A percentile compares a stretch with the other conserved stretches of the same genome.
Conservation (phyloP, 2,113 vertebrate species). For the Actenoides lindsayi region DNA sequence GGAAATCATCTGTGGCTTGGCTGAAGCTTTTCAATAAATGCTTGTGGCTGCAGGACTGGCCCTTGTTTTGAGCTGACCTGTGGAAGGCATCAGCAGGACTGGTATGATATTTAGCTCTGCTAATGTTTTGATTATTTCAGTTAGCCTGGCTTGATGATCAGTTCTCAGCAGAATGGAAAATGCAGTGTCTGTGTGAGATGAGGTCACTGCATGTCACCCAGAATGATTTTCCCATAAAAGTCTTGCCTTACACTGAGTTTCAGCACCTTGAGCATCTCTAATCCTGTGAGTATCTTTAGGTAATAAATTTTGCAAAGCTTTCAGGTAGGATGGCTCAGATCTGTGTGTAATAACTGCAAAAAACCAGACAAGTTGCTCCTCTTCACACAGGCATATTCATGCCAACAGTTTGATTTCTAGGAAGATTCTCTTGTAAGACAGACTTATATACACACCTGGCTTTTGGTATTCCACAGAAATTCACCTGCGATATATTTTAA, state of each 20-base stretch:
- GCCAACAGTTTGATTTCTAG: background rate
- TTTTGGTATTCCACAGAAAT: background rate
- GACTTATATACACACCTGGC: background rate
- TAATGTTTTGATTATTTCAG: background rate
- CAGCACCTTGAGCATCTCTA: background rate
- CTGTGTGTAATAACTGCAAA: background rate
- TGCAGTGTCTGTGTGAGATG: background rate
- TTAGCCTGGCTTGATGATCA: background rate
- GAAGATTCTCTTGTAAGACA: background rate
- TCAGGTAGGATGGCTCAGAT: background rate
- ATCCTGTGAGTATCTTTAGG: background rate
- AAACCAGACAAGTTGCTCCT: background rate
- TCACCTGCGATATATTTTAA: background rate
- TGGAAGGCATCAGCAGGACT: background rate
- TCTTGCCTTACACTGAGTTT: background rate
- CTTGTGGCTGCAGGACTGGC: background rate
- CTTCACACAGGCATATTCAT: background rate
- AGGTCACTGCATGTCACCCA: background rate
- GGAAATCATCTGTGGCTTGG: background rate
- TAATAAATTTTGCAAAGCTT: background rate
- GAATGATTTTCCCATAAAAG: constrained; percentile 5
- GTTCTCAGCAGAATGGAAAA: constrained; percentile 4
- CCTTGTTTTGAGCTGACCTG: constrained; percentile 4
- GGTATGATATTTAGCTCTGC: background rate
- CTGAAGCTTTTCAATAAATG: background rate